Evolutionary conservation across 2,888 invertebrate genomes (phyloP).

Genomic region (Mesorhabditis sp.): DNA sequence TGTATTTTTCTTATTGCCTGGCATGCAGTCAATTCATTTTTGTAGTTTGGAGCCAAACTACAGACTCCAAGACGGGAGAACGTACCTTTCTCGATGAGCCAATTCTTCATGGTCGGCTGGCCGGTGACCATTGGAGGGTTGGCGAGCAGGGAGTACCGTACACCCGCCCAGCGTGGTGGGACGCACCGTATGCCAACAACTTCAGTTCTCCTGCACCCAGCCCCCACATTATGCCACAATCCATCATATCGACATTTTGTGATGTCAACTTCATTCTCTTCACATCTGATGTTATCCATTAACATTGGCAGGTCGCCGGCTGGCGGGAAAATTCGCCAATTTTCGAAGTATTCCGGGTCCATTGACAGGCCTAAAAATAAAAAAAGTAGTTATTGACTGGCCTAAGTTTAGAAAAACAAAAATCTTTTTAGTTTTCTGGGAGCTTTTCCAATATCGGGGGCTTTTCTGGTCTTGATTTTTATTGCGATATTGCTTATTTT

Average conservation of each 20-base stretch:
- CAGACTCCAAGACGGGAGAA: neutral
- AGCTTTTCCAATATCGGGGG: too few relatives aligned
- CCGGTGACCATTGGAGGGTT: conserved; percentile 63
- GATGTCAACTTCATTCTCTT: conserved; percentile 72
- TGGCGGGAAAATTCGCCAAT: conserved; percentile 53
- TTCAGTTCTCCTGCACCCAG: conserved; percentile 59
- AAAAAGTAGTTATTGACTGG: too few relatives aligned
- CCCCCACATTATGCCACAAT: conserved; percentile 68
- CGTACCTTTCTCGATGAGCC: conserved; percentile 74
- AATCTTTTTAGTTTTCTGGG: too few relatives aligned
- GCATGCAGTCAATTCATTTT: neutral
- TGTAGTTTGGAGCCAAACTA: neutral
- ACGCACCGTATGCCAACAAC: conserved; percentile 65
- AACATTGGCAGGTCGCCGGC: conserved; percentile 56
- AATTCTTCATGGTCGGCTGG: conserved; percentile 77
- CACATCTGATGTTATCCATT: conserved; percentile 79
- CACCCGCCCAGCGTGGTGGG: conserved; percentile 87
- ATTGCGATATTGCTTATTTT: too few relatives aligned
- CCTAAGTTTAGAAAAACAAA: too few relatives aligned
- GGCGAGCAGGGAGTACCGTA: conserved; percentile 82
- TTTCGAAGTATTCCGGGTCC: conserved; percentile 78
- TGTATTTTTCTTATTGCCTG: neutral
- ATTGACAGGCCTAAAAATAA: conserved; percentile 76
- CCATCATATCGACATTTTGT: conserved; percentile 74
- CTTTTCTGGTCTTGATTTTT: too few relatives aligned